Evolutionary conservation across 2,888 invertebrate species (phyloP).

Genomic region (Lasioglossum calceatum): DNA sequence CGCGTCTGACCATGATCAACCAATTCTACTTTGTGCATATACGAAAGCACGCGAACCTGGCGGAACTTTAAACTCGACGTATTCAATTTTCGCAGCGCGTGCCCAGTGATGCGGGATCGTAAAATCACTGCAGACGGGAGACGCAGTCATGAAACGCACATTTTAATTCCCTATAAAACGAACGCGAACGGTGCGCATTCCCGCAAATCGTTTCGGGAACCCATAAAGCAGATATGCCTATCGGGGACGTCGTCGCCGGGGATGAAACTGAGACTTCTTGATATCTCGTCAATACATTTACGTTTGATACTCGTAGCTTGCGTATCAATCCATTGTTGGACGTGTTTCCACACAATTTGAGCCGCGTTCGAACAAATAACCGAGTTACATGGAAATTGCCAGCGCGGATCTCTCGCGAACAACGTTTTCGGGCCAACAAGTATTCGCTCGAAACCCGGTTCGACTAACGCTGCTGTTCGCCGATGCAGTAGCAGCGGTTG

Average conservation of each 20-base stretch:
- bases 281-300: neutral
- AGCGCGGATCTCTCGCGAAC: neutral
- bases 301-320: neutral
- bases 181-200: neutral
- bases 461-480: neutral
- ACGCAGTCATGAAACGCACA: neutral
- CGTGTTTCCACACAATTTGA: neutral
- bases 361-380: neutral
- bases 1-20: no score
- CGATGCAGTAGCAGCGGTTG: neutral
- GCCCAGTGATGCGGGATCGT: neutral
- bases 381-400: neutral
- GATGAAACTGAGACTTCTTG: neutral
- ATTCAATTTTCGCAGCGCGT: neutral
- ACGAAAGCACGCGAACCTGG: no score
- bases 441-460: neutral
- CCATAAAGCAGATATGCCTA: neutral
- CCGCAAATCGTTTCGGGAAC: neutral
- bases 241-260: neutral
- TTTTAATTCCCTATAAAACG: neutral
- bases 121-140: neutral
- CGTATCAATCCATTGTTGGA: neutral
- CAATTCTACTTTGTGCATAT: no score
- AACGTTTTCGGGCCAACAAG: neutral
- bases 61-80: no score